phyloP scores from a whole-genome alignment of 2,888 invertebrate species.

The Stratiomys singularior region DNA sequence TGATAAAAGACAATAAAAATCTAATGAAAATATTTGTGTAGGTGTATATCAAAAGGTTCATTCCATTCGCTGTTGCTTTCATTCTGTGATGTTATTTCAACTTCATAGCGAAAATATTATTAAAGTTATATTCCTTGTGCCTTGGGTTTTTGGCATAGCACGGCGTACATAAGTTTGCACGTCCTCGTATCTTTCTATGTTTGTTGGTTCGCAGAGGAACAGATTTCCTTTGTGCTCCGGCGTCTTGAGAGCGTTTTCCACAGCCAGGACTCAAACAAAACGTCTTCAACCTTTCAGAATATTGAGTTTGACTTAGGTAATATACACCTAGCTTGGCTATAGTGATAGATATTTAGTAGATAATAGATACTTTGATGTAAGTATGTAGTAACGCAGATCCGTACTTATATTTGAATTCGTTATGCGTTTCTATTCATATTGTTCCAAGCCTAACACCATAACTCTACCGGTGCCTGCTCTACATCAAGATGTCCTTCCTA shows the following conservation, averaged over 20 bases:
- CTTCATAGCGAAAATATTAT: constrained; percentile 51
- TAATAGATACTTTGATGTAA: background rate
- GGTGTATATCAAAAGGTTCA: constrained; percentile 44
- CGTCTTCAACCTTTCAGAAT: constrained; percentile 22
- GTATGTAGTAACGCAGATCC: constrained; percentile 1
- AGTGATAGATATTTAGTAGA: background rate
- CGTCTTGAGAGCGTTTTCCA: background rate
- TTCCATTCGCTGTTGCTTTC: constrained; percentile 46
- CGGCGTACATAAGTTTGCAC: constrained; percentile 7
- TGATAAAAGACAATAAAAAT: constrained; percentile 42
- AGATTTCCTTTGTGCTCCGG: background rate
- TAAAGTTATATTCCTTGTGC: constrained; percentile 49
- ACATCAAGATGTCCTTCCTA: constrained; percentile 39
- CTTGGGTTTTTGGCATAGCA: constrained; percentile 32
- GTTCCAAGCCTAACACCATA: constrained; percentile 34
- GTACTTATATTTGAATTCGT: constrained; percentile 18
- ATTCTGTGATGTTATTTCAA: constrained; percentile 50
- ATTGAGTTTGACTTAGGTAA: background rate
- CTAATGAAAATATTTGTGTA: constrained; percentile 44
- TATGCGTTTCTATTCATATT: constrained; percentile 36
- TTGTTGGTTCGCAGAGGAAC: background rate
- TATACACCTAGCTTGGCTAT: background rate
- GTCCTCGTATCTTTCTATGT: too few species aligned
- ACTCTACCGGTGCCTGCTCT: constrained; percentile 23
- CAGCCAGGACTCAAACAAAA: constrained; percentile 5